Base-by-base conservation (phyloP, 2,797 vertebrate genomes). In the Chanos chanos region DNA sequence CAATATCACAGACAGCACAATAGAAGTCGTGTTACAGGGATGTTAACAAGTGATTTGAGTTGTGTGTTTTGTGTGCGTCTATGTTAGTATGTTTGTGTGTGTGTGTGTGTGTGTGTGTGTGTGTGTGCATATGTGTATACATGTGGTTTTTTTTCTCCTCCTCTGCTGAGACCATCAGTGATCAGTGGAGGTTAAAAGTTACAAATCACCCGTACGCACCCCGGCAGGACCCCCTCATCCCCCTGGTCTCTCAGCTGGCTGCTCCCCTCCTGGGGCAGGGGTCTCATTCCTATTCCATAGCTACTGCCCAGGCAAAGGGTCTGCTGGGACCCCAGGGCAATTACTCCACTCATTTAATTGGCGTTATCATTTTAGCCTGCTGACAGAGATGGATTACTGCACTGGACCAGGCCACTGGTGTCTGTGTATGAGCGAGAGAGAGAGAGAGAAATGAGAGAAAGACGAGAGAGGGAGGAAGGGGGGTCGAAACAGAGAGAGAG, bases 331-430 rank as follows among this genome's bases (percentile, higher is more conserved):
- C 74, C 72, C 70, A 82, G 88, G 86, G 90, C 92, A 93, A 94
- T 94, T 92, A 94, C 91, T 92, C 88, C 88, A 88, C 87, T 81
- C 86, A 87, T 93, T 94, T 94, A 94, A 94, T 94, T 95, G 93
- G 88, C 91, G 88, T 93, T 92, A 94, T 94, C 89, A 93, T 94
- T 92, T 95, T 92, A 93, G 87, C 77, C 51, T 85, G 82, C 84
- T 94, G 93, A 94, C 93, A 95, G 86, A 95, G 93, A 94, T 90
- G 90, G 90, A 94, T 94, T 85, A 75, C 91, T 81, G 70, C 63
- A 67, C 82, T 83, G 79, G 86, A 85, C 68, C 51, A 61, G 16
- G 75, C 79, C 75, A 77, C 73, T 71, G 37, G 73, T 81, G 39
- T 71, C 64, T 56, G 45, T 58, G 50, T 50, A 43, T 63, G 54